A percentile compares a stretch with the other conserved stretches of the same genome.
Conservation (phyloP, 2,888 invertebrate genomes). For the Hirtodrosophila alboralis region DNA sequence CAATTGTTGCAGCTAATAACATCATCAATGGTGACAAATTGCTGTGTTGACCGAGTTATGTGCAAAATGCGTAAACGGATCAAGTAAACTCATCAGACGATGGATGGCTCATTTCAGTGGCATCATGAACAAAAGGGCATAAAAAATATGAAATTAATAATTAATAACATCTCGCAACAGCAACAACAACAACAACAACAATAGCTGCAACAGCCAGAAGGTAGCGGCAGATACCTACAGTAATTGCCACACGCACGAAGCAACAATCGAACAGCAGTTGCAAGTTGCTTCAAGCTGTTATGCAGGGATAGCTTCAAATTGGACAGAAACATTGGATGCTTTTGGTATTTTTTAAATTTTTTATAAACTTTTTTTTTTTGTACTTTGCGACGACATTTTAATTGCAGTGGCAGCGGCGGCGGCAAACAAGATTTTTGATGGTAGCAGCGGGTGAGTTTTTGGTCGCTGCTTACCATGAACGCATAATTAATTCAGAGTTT, state of each 20-base stretch:
- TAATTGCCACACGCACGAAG: constrained; percentile 52
- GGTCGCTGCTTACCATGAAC: constrained; percentile 21
- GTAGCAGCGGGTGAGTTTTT: constrained; percentile 14
- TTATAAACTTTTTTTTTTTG: constrained; percentile 21
- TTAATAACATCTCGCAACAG: constrained; percentile 45
- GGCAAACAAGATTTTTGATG: constrained; percentile 13
- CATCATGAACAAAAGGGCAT: constrained; percentile 12
- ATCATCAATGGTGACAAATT: constrained; percentile 59
- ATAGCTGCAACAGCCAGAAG: constrained; percentile 11
- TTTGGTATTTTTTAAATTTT: constrained; percentile 7
- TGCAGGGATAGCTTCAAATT: constrained; percentile 7
- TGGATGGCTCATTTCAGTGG: constrained; percentile 2
- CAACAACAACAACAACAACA: constrained; percentile 15
- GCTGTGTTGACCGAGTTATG: constrained; percentile 45
- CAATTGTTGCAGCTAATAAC: constrained; percentile 45
- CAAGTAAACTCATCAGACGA: constrained; percentile 20
- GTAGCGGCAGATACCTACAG: constrained; percentile 15
- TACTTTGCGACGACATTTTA: constrained; percentile 61
- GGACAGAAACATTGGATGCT: constrained; percentile 5
- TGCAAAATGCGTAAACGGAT: constrained; percentile 49
- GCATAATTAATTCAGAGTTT: constrained; percentile 73
- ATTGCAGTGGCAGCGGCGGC: constrained; percentile 41
- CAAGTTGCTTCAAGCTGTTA: constrained; percentile 10
- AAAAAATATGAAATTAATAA: constrained; percentile 69
- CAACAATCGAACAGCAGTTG: constrained; percentile 20